Evolutionary conservation across 2,888 invertebrate species (phyloP), one percentile per base, ranked within the genome.

Genomic region (Emmelina monodactyla): DNA sequence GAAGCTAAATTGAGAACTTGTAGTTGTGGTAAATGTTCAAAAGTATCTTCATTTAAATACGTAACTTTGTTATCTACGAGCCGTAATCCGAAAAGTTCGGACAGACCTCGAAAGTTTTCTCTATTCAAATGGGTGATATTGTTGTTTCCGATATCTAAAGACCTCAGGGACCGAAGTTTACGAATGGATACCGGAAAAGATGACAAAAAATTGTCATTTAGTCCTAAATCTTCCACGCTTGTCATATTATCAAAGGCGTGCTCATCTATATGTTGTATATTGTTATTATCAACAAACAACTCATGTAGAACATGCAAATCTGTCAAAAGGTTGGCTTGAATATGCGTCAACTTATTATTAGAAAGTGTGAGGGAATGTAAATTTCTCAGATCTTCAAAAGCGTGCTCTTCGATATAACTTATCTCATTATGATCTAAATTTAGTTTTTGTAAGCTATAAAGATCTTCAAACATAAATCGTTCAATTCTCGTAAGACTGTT

Each of bases 61-160:
- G 85, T 85, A 52, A 89, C 85, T 69, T 87, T 86, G 78, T 94
- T 94, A 68, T 89, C 89, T 37, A 91, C 89, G 48, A 94, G 66
- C 42, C 92, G 84, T 42, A 94, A 76, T 36, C 89, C 88, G 53
- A 87, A 87, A 42, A 94, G 81, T 55, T 88, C 85, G 41, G 85
- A 82, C 41, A 93, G 70, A 9, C 90, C 89, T 48, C 82, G 82
- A 58, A 93, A 90, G 45, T 89, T 88, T 49, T 86, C 84, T 55
- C 87, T 85, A 44, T 80, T 85, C 45, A 94, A 81, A 43, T 82
- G 78, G 53, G 86, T 83, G 60, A 94, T 88, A 57, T 84, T 84
- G 70, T 94, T 94, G 58, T 90, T 89, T 14, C 90, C 91, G 45
- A 94, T 82, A 72, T 92, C 91, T 45, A 94, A 76, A 14, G 88